Conservation (phyloP, 1,140 invertebrate genomes). For the Lepidostoma basale region DNA sequence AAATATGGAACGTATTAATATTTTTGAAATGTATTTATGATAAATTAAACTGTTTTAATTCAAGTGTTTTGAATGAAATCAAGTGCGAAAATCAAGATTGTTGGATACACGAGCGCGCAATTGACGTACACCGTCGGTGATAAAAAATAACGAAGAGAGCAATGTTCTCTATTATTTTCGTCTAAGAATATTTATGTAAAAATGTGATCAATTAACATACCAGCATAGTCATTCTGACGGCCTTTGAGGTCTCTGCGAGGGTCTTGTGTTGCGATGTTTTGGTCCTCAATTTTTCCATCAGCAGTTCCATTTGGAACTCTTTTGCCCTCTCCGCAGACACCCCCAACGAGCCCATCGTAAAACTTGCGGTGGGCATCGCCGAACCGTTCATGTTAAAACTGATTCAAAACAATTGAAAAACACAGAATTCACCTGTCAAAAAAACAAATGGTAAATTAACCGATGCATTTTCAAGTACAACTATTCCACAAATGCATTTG, state of each 20-base stretch:
- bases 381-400: constrained; percentile 27
- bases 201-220: constrained; percentile 61
- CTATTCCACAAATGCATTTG: not conserved
- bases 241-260: constrained; percentile 84
- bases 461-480: constrained; percentile 2
- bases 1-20: too few relatives aligned
- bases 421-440: constrained; percentile 18
- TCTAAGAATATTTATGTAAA: not conserved
- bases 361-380: constrained; percentile 17
- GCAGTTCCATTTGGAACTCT: constrained; percentile 73
- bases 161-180: not conserved
- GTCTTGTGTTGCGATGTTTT: constrained; percentile 80
- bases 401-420: not conserved
- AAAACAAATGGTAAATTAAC: not conserved
- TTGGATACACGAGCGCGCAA: too few relatives aligned
- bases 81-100: too few relatives aligned
- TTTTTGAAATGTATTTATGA: too few relatives aligned
- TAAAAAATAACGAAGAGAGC: too few relatives aligned
- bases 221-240: constrained; percentile 79
- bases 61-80: too few relatives aligned
- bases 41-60: too few relatives aligned
- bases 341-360: constrained; percentile 22
- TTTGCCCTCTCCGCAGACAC: constrained; percentile 25
- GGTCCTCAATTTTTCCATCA: constrained; percentile 87
- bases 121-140: too few relatives aligned